Conservation (phyloP, 2,113 vertebrate genomes). For the Cyanistes caeruleus region DNA sequence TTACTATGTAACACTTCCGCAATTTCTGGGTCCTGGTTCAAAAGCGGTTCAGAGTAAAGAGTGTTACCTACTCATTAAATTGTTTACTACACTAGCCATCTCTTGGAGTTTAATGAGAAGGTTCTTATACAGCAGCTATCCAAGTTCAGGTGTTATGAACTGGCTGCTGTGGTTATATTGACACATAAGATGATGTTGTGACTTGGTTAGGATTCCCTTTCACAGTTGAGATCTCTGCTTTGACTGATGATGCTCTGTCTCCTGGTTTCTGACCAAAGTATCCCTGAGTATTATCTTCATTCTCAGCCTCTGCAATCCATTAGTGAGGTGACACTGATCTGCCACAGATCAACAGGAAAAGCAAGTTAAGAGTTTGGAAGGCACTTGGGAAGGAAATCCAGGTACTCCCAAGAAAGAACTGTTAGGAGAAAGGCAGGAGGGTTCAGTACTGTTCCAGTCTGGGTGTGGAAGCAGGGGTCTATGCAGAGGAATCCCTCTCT, state of each 20-base stretch:
- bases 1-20: background rate
- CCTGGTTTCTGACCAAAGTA: background rate
- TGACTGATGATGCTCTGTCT: background rate
- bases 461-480: background rate
- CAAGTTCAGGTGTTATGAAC: background rate
- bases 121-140: background rate
- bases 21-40: background rate
- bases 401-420: background rate
- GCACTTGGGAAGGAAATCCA: background rate
- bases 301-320: background rate
- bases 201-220: background rate
- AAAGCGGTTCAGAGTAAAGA: background rate
- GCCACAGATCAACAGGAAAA: background rate
- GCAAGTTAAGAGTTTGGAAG: background rate
- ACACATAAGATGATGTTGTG: background rate
- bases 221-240: background rate
- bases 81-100: constrained; percentile 26
- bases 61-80: constrained; percentile 57
- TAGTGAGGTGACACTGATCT: background rate
- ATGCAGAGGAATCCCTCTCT: background rate
- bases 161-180: background rate
- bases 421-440: background rate
- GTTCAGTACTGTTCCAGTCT: background rate
- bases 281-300: background rate
- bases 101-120: constrained; percentile 16